These are phyloP conservation scores for Caerostris darwini DNA, from an alignment of 1,140 invertebrate genomes.

Conservation along the genomic window DNA sequence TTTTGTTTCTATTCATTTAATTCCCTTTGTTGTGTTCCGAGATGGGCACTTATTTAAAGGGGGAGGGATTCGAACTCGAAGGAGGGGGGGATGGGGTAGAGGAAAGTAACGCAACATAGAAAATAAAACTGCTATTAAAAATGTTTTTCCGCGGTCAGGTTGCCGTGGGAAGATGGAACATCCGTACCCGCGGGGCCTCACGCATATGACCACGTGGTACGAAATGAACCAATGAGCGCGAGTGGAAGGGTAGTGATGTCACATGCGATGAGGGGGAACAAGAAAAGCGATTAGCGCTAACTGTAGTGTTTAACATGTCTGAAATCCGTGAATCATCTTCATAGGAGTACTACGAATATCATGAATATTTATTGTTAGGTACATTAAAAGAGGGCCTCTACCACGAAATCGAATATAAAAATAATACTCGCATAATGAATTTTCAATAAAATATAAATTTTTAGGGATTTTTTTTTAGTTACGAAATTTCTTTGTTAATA, in stretches of 20 bases:
- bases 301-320: conserved; percentile 44
- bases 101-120: conserved; percentile 24
- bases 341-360: not conserved
- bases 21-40: conserved; percentile 52
- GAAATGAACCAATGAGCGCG: conserved; percentile 34
- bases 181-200: conserved; percentile 75
- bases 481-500: no score
- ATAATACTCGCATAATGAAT: not conserved
- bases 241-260: not conserved
- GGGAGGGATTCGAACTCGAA: not conserved
- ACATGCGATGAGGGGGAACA: conserved; percentile 34
- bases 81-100: not conserved
- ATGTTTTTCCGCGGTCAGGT: conserved; percentile 75
- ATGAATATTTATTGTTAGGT: conserved; percentile 20
- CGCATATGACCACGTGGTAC: conserved; percentile 63
- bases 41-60: conserved; percentile 42
- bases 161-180: conserved; percentile 74
- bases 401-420: not conserved
- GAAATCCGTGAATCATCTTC: conserved; percentile 33
- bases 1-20: conserved; percentile 65
- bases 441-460: no score
- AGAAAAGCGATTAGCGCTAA: conserved; percentile 31
- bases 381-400: not conserved
- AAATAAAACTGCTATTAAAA: conserved; percentile 76
- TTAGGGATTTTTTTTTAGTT: no score